Base-by-base conservation (phyloP, 2,888 invertebrate species). In the Lymantria monacha region DNA sequence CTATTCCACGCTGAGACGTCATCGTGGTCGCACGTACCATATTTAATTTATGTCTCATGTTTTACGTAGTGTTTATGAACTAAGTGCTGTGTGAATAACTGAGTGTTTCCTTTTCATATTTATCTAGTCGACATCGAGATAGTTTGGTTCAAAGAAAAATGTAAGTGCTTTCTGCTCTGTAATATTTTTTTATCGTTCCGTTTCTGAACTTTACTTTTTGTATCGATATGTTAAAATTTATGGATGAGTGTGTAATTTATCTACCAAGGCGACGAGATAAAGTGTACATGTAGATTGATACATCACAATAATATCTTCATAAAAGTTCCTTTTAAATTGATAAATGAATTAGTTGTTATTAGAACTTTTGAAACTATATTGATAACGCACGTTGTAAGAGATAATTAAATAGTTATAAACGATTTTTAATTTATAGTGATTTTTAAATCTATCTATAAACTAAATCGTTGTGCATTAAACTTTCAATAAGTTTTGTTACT, bases 1-100 rank as follows among this genome's bases (percentile, higher is more conserved):
- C 79, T 87, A 89, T 83, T 88, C 82, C 74, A 80, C 79, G 84
- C 79, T 81, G 63, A 76, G 74, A 72, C 84, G 79, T 79, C 79
- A 70, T 51, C 67, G 65, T 54, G 74, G 67, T 70, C 77, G 83
- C 82, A 74, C 74, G 79, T 73, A 71, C 48, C 57, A 53, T 53
- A 59, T 69, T 64, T 64, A 57, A 63, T 66, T 74, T 68, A 64
- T 53, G 62, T 65, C 56, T 55, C 58, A 63, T 57, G 59, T 61
- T 62, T 67, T 63, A 63, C 67, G 69, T 73, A 66, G 79, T 79
- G 85, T 72, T 77, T 75, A 73, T 70, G 70, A 81, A 78, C 81
- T 71, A 72, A 74, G 87, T 87, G 86, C 77, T 70, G 77, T 83
- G 85, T 81, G 74, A 74, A 71, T 71, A 70, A 81, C 74, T 74